A percentile compares a stretch with the other conserved stretches of the same genome.
Evolutionary conservation across 1,140 invertebrate species (phyloP).

Genomic region (Platyscapa corneri): DNA sequence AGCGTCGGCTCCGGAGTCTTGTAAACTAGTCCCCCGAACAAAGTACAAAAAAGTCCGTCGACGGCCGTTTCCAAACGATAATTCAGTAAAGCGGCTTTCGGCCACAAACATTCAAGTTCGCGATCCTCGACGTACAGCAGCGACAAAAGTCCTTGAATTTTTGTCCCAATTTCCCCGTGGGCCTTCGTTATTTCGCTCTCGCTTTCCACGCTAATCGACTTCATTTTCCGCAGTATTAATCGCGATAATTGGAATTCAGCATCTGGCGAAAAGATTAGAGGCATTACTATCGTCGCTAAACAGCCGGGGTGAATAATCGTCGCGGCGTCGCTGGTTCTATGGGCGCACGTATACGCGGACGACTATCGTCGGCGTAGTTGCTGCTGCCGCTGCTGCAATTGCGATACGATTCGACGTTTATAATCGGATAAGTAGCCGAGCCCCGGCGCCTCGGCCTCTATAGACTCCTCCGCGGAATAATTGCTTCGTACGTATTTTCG

Average conservation of each 20-base stretch:
- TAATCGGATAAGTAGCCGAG: conserved; percentile 45
- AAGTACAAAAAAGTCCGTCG: too few relatives aligned
- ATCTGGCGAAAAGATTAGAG: conserved; percentile 48
- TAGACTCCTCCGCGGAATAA: not conserved
- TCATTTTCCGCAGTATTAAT: conserved; percentile 40
- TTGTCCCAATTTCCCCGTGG: conserved; percentile 20
- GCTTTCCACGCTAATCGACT: conserved; percentile 1
- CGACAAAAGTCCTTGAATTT: not conserved
- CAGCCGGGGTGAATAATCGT: conserved; percentile 36
- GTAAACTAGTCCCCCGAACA: too few relatives aligned
- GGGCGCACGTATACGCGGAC: not conserved
- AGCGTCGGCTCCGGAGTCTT: too few relatives aligned
- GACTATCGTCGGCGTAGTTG: not conserved
- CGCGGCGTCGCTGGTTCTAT: not conserved
- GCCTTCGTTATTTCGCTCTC: not conserved
- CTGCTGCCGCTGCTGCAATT: conserved; percentile 17
- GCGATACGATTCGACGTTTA: conserved; percentile 49
- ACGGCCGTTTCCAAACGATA: too few relatives aligned
- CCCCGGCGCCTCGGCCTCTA: not conserved
- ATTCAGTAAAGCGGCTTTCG: not conserved
- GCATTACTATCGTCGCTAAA: conserved; percentile 49
- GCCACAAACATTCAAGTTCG: not conserved
- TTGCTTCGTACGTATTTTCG: conserved; percentile 24
- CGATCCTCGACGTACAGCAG: not conserved
- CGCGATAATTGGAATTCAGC: conserved; percentile 46